Base-by-base conservation (phyloP, 2,113 vertebrate species). In the Petrocephalus microphthalmus region DNA sequence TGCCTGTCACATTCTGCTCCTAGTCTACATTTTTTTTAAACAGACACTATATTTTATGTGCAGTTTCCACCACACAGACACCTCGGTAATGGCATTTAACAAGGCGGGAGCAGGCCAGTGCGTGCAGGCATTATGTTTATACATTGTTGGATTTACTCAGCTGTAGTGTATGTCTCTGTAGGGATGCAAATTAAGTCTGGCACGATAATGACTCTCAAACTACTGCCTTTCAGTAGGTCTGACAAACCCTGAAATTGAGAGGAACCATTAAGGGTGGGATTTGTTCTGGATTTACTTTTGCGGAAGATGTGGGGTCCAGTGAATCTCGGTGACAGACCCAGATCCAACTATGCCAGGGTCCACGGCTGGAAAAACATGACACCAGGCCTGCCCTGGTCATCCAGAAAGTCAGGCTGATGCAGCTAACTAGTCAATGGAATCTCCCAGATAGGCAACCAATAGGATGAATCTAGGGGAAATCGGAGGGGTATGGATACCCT, bases 41-140 rank as follows among this genome's bases (percentile, higher is more conserved):
- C 25, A 52, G 45, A 84, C 13, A 1, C 88, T 90, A 64, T 85
- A 29, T 17, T 49, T 53, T 54, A 29, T 92, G 91, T 94, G 92
- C 93, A 84, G 91, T 89, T 91, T 86, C 84, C 83, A 91, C 84
- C 37, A 53, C 53, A 88, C 90, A 89, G 93, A 93, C 90, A 93
- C 87, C 89, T 67, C 52, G 29, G 90, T 64, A 90, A 92, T 89
- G 54, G 60, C 49, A 20, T 92, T 91, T 93, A 83, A 89, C 88
- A 91, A 85, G 87, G 82, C 57, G 33, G 53, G 54, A 71, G 87
- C 42, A 85, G 81, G 89, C 60, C 49, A 33, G 56, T n/a, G 78
- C 29, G 29, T 83, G 57, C 19, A 53, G 49, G 29, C 49, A 85
- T 49, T 71, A 19, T 13, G 25, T 53, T 71, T 53, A 89, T 87